These are phyloP conservation scores for Ophion obscuratus DNA, from an alignment of 2,888 invertebrate species.

Conservation along the genomic window DNA sequence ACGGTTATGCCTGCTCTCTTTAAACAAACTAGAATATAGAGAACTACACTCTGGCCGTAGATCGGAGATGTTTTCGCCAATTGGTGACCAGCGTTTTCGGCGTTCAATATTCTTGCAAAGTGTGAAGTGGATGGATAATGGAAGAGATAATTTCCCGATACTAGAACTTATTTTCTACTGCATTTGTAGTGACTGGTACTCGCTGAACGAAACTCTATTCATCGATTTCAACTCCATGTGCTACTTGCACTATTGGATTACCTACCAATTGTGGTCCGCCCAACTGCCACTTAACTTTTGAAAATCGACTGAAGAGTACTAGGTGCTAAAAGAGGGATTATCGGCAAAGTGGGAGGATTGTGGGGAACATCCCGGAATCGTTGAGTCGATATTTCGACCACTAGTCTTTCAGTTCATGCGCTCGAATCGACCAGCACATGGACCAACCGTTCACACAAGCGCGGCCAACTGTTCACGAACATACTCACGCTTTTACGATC, in stretches of 20 bases:
- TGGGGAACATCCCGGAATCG: conserved; percentile 14
- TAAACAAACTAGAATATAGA: no score
- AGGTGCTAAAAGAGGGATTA: conserved; percentile 30
- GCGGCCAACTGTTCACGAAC: conserved; percentile 19
- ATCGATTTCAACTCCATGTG: background rate
- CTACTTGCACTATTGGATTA: background rate
- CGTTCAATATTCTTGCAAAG: no score
- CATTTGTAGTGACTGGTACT: background rate
- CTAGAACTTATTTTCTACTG: background rate
- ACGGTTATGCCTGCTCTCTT: no score
- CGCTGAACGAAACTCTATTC: background rate
- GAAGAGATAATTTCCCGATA: background rate
- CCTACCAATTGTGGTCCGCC: conserved; percentile 35
- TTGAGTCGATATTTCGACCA: conserved; percentile 40
- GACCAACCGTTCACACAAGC: background rate
- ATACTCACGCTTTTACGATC: conserved; percentile 12
- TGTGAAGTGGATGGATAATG: background rate
- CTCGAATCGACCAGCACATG: background rate
- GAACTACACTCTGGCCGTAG: no score
- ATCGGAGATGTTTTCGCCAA: background rate
- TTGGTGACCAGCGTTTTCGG: background rate
- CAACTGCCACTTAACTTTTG: conserved; percentile 43
- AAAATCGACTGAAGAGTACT: conserved; percentile 37
- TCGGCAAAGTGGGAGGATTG: conserved; percentile 1
- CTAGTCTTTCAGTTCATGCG: conserved; percentile 19